phyloP scores from a whole-genome alignment of 2,888 invertebrate species.

The Tetragnatha montana region DNA sequence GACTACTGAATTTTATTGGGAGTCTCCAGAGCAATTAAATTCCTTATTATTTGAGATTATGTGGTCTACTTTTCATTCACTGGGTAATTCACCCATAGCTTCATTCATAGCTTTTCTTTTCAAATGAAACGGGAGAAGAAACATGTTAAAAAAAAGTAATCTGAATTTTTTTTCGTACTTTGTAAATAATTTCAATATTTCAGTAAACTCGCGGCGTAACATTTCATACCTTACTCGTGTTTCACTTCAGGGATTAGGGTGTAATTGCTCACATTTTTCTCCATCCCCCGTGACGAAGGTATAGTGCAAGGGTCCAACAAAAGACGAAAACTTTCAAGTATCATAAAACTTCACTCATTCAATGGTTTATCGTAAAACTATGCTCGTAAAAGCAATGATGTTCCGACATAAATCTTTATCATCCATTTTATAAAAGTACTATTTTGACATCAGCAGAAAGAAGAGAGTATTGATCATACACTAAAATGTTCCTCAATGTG shows the following conservation, averaged over 20 bases:
- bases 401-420: constrained; percentile 38
- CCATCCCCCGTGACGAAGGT: not conserved
- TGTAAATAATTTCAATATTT: not conserved
- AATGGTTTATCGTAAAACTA: constrained; percentile 55
- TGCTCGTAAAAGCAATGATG: constrained; percentile 49
- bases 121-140: too few relatives aligned
- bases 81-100: too few relatives aligned
- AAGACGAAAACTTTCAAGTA: constrained; percentile 38
- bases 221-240: too few relatives aligned
- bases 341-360: constrained; percentile 49
- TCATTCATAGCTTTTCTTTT: too few relatives aligned
- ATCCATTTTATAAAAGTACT: constrained; percentile 36
- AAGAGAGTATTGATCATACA: constrained; percentile 3
- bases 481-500: not conserved
- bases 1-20: too few relatives aligned
- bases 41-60: too few relatives aligned
- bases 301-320: not conserved
- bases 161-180: too few relatives aligned
- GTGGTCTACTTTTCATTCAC: too few relatives aligned
- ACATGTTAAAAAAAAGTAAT: too few relatives aligned
- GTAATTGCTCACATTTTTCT: not conserved
- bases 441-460: constrained; percentile 31
- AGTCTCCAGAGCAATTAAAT: too few relatives aligned
- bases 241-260: too few relatives aligned
- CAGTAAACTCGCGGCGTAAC: not conserved